Evolutionary conservation across 92 coral and sea anemone species (phyloP), one percentile per base, ranked within the genome.

Genomic region (Bergia puertoricense): DNA sequence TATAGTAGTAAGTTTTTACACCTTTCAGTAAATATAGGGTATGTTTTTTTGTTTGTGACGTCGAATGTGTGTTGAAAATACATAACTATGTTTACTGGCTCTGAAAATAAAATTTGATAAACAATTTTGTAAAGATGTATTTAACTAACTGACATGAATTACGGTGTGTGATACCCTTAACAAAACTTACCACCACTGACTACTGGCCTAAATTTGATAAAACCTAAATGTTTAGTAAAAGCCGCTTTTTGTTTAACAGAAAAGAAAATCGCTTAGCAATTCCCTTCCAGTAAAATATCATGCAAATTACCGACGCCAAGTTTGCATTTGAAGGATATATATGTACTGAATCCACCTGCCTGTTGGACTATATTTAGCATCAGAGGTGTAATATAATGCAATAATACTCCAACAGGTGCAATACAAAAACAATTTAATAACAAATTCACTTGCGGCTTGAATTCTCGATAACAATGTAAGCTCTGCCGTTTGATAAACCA

Each of bases 391-490:
- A 37, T 41, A 42, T 81, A n/a, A 37, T 46, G 20, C 20, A 36
- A 65, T 38, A 13, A 54, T 81, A 40, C 46, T 36, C n/a, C 42
- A 66, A 74, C 85, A 81, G 85, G 85, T 81, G 85, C 74, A 38
- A 79, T 51, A 5, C 22, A 9, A 50, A 51, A 81, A 81, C 73
- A 57, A 57, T 39, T 15, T 13, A 56, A 38, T 14, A 62, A 62
- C 74, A 81, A 56, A 81, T 37, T 41, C 8, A 81, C 74, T 62
- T 62, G 71, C 54, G 85, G 85, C 38, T 74, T 81, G 85, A 81
- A 81, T 62, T 81, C 18, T 50, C 71, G 37, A 57, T 59, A 16
- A 37, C 51, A 62, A 13, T 57, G 40, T 59, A 59, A 59, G 23
- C 54, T 40, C 74, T 57, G 85, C 74, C 46, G 67, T 50, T 79